phyloP scores from a whole-genome alignment of 2,113 vertebrate species.

The Fulmarus glacialis region DNA sequence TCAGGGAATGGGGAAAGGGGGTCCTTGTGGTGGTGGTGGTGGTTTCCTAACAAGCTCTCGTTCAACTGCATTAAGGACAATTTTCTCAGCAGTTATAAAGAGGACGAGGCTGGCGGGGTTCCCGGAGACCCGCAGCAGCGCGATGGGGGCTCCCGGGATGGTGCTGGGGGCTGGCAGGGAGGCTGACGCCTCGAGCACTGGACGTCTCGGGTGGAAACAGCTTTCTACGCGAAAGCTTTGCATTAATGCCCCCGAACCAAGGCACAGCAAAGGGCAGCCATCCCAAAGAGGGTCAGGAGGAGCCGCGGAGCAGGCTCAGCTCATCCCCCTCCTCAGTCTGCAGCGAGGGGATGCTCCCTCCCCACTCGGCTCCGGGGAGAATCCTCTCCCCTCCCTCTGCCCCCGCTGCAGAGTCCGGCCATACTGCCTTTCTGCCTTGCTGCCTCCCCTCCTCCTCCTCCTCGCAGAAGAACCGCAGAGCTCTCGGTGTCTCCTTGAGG shows the following conservation, averaged over 20 bases:
- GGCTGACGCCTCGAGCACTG: not conserved
- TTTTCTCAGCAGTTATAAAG: not conserved
- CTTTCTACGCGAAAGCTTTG: not conserved
- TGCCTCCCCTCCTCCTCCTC: not conserved
- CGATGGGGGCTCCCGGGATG: not conserved
- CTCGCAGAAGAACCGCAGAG: not conserved
- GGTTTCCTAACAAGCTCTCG: not conserved
- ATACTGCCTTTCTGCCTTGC: not conserved
- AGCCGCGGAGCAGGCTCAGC: not conserved
- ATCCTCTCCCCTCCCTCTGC: not conserved
- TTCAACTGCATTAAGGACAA: too few relatives aligned
- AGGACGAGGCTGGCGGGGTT: not conserved
- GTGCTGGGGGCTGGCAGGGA: not conserved
- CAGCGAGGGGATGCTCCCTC: not conserved
- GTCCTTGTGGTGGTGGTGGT: not conserved
- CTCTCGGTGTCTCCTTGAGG: not conserved
- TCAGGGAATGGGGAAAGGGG: not conserved
- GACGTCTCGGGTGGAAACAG: not conserved
- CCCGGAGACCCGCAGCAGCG: fast-evolving
- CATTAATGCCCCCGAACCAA: not conserved
- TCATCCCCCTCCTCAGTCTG: not conserved
- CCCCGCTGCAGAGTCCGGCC: not conserved
- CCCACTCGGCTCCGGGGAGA: not conserved
- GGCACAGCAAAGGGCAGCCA: not conserved
- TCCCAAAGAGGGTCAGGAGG: not conserved